Conservation (phyloP, 2,113 vertebrate genomes). For the Anarrhichthys ocellatus region DNA sequence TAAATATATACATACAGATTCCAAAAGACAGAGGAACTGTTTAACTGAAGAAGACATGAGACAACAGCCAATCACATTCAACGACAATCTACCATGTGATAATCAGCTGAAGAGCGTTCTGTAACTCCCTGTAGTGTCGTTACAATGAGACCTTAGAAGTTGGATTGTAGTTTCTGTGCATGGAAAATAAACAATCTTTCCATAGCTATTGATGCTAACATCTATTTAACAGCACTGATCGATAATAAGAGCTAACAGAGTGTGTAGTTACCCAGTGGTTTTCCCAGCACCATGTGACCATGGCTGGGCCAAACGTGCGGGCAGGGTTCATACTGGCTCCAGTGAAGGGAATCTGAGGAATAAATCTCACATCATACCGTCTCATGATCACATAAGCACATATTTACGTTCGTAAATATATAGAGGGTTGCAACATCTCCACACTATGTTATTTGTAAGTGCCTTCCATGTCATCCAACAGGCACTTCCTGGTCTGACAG, state of each 20-base stretch:
- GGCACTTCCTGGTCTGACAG: no score
- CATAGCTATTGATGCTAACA: not conserved
- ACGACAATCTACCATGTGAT: not conserved
- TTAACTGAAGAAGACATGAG: not conserved
- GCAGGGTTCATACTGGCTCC: conserved; percentile 84
- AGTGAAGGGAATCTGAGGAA: conserved; percentile 78
- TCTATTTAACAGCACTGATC: not conserved
- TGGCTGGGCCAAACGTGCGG: conserved; percentile 77
- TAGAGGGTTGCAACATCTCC: not conserved
- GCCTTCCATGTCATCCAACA: no score
- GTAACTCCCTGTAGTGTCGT: not conserved
- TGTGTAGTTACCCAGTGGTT: conserved; percentile 79
- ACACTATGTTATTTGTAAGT: no score
- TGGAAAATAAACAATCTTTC: not conserved
- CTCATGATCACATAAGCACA: not conserved
- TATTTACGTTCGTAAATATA: not conserved
- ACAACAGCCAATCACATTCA: not conserved
- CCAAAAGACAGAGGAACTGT: not conserved
- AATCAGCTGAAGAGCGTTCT: not conserved
- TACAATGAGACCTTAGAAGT: not conserved
- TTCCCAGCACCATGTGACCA: conserved; percentile 75
- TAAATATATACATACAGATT: no score
- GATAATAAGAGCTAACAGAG: not conserved
- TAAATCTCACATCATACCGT: not conserved
- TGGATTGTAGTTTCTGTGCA: not conserved